phyloP scores from a whole-genome alignment of 2,797 vertebrate genomes.

The Ambastaia sidthimunki region DNA sequence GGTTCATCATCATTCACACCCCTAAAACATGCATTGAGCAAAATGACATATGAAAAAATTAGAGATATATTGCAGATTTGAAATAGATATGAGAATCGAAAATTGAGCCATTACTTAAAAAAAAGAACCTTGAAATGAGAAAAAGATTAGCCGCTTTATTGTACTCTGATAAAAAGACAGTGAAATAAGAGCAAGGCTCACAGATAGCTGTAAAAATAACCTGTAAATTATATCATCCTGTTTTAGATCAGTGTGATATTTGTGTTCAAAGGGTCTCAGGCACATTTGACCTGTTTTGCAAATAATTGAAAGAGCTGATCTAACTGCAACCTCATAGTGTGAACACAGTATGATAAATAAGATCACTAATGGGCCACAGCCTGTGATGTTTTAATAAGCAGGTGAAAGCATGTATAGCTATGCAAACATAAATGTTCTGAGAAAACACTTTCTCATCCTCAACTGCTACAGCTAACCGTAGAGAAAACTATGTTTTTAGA shows the following conservation, averaged over 20 bases:
- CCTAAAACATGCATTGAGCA: constrained; percentile 64
- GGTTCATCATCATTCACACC: constrained; percentile 62
- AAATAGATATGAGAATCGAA: neutral
- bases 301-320: constrained; percentile 6
- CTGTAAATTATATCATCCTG: neutral
- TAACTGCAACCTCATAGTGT: neutral
- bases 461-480: neutral
- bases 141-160: constrained; percentile 3
- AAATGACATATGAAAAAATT: neutral
- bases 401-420: neutral
- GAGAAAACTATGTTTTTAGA: neutral
- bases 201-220: neutral
- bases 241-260: neutral
- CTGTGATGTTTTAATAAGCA: neutral
- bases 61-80: neutral
- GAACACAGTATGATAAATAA: neutral
- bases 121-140: neutral
- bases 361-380: neutral
- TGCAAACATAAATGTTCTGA: neutral
- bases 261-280: neutral
- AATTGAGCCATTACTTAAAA: neutral
- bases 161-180: neutral
- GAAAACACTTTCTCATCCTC: neutral
- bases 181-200: too few species aligned
- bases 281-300: neutral